phyloP scores from a whole-genome alignment of 64 coral and sea anemone genomes.

The Dendrophyllia cribrosa region DNA sequence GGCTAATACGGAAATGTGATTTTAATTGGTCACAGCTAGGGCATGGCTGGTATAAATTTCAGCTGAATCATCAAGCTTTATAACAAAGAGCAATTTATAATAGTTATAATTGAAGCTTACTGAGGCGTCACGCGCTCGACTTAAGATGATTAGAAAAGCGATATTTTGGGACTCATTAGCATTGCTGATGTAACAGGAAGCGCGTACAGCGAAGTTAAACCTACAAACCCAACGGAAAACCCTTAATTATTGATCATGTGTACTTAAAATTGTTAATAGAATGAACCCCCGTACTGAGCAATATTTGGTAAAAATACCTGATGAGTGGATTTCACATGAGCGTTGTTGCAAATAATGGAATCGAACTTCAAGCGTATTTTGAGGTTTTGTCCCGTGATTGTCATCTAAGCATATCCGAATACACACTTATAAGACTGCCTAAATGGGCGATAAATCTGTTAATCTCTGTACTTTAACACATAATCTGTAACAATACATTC shows the following conservation, averaged over 20 bases:
- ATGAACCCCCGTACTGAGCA: too few species aligned
- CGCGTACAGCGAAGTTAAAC: not conserved
- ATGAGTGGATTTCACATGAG: too few species aligned
- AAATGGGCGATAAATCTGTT: conserved; percentile 7
- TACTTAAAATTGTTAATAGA: too few species aligned
- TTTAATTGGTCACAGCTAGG: not conserved
- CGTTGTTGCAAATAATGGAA: too few species aligned
- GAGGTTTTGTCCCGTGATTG: not conserved
- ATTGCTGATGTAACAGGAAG: not conserved
- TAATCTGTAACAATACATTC: not conserved
- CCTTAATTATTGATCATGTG: not conserved
- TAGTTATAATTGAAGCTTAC: not conserved
- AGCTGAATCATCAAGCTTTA: not conserved
- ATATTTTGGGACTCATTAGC: not conserved
- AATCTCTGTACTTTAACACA: not conserved
- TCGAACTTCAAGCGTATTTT: not conserved
- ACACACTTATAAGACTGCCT: not conserved
- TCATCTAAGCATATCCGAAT: not conserved
- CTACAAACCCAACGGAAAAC: not conserved
- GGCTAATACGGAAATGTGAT: not conserved
- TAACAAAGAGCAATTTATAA: not conserved
- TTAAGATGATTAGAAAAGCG: conserved; percentile 13
- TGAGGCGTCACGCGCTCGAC: not conserved
- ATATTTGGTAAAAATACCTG: too few species aligned
- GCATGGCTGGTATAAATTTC: not conserved